Percentiles rank a stretch among this genome's conserved stretches.
Conservation (phyloP, 1,140 invertebrate genomes). For the Mercenaria mercenaria region DNA sequence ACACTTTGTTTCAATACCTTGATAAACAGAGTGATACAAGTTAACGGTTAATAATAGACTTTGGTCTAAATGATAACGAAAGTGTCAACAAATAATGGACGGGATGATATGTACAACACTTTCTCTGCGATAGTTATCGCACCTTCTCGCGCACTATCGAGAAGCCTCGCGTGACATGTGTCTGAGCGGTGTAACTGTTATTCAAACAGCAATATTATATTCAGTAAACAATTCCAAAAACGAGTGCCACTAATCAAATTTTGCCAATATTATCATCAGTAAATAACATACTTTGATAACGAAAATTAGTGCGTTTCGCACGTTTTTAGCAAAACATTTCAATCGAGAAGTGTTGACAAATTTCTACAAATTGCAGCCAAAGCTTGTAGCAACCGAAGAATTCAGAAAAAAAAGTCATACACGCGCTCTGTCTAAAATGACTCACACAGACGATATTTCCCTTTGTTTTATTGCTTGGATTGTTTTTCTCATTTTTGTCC, state of each 20-base stretch:
- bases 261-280: constrained; percentile 22
- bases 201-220: constrained; percentile 33
- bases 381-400: neutral
- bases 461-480: too few species aligned
- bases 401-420: neutral
- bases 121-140: constrained; percentile 40
- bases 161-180: constrained; percentile 41
- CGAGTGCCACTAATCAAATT: constrained; percentile 6
- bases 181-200: constrained; percentile 49
- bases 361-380: neutral
- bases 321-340: constrained; percentile 5
- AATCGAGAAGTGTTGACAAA: neutral
- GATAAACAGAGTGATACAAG: constrained; percentile 42
- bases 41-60: constrained; percentile 42
- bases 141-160: constrained; percentile 46
- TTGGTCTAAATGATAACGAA: neutral
- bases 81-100: constrained; percentile 44
- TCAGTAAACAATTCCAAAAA: neutral
- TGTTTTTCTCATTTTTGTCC: too few species aligned
- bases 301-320: constrained; percentile 20
- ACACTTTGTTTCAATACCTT: constrained; percentile 35
- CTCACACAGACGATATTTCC: too few species aligned
- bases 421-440: neutral
- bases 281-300: constrained; percentile 24
- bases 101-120: constrained; percentile 43